Conservation (phyloP, 2,888 invertebrate species). For the Notodonta ziczac region DNA sequence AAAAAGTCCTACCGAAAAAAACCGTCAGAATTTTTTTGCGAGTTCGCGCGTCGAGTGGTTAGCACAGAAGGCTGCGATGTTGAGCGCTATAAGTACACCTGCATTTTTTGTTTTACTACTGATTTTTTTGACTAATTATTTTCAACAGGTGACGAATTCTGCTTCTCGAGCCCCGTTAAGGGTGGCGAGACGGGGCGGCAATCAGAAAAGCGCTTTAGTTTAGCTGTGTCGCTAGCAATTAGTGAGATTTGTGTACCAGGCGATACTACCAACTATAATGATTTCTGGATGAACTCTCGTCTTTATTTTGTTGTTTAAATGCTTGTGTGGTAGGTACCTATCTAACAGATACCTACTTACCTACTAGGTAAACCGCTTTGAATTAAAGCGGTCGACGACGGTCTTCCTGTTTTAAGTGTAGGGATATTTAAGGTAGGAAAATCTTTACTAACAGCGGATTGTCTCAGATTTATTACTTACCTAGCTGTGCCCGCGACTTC, state of each 20-base stretch:
- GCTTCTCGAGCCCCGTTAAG: constrained; percentile 76
- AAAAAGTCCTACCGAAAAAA: constrained; percentile 59
- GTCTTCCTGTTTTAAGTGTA: no score
- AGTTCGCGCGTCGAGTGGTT: constrained; percentile 65
- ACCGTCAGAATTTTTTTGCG: constrained; percentile 35
- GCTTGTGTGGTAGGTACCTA: no score
- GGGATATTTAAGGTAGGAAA: no score
- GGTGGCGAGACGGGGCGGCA: constrained; percentile 65
- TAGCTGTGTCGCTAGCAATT: constrained; percentile 76
- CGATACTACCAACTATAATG: constrained; percentile 39
- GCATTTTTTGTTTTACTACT: constrained; percentile 77
- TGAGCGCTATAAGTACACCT: constrained; percentile 65
- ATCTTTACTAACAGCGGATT: no score
- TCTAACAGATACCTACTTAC: no score
- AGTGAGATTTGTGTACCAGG: constrained; percentile 61
- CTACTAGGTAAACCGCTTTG: background rate
- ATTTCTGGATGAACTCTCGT: constrained; percentile 33
- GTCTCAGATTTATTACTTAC: no score
- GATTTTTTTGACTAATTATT: constrained; percentile 85
- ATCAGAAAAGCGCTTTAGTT: constrained; percentile 69
- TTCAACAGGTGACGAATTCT: constrained; percentile 84
- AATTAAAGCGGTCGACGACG: no score
- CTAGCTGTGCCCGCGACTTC: no score
- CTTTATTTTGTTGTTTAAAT: constrained; percentile 27
- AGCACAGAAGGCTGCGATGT: constrained; percentile 69